Conservation (phyloP, 1,140 invertebrate species). For the Spodoptera litura region DNA sequence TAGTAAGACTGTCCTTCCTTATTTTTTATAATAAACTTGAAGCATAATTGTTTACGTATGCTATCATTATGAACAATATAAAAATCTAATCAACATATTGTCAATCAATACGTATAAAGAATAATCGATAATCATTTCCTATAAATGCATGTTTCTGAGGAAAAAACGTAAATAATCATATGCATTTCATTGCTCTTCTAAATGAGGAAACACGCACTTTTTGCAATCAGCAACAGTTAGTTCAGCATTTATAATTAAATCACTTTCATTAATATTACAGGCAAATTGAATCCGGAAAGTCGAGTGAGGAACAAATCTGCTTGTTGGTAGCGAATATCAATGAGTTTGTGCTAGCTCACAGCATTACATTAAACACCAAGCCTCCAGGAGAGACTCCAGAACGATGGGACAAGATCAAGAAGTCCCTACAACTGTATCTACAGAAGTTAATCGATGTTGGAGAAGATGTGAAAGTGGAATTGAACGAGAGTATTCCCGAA, state of each 20-base stretch:
- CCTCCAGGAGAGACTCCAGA: constrained; percentile 84
- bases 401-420: constrained; percentile 85
- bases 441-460: constrained; percentile 83
- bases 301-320: constrained; percentile 80
- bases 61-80: neutral
- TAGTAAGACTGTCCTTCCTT: too few species aligned
- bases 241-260: constrained; percentile 1
- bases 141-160: neutral
- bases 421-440: constrained; percentile 80
- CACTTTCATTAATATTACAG: constrained; percentile 58
- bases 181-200: neutral
- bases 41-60: neutral
- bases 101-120: neutral
- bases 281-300: constrained; percentile 73
- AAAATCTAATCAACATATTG: constrained; percentile 10
- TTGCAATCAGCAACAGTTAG: neutral
- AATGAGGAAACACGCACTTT: constrained; percentile 4
- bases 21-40: too few species aligned
- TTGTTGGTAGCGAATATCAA: constrained; percentile 83
- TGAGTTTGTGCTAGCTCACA: constrained; percentile 84
- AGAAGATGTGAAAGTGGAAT: constrained; percentile 82
- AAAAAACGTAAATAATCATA: constrained; percentile 10
- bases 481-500: constrained; percentile 80
- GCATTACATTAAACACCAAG: constrained; percentile 85
- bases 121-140: constrained; percentile 9